Percentiles rank a stretch among this genome's conserved stretches.
These are phyloP conservation scores for Aethina tumida DNA, from an alignment of 1,140 invertebrate species.

Conservation along the genomic window DNA sequence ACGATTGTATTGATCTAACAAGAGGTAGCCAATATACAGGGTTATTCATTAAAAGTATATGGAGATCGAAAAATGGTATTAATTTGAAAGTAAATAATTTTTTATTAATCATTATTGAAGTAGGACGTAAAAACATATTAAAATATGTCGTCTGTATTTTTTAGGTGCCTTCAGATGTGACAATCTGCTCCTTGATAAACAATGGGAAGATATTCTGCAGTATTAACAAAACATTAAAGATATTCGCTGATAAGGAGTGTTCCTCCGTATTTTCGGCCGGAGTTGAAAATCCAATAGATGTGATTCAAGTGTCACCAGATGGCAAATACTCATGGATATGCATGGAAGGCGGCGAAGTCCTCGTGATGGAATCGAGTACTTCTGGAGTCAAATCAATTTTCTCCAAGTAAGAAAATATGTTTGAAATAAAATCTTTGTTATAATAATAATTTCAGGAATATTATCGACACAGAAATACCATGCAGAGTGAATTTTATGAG, in stretches of 20 bases:
- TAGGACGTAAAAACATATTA: too few species aligned
- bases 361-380: constrained; percentile 5
- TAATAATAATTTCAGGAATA: constrained; percentile 2
- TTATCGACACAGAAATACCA: background rate
- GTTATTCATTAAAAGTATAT: too few species aligned
- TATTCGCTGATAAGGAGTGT: constrained; percentile 17
- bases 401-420: background rate
- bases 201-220: constrained; percentile 12
- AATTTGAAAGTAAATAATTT: too few species aligned
- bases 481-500: background rate
- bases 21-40: too few species aligned
- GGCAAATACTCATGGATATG: constrained; percentile 12
- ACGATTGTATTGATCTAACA: too few species aligned
- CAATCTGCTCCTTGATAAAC: constrained; percentile 9
- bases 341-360: constrained; percentile 13
- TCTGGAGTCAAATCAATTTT: background rate
- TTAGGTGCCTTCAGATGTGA: constrained; percentile 5
- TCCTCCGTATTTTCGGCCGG: constrained; percentile 12
- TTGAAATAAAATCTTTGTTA: background rate
- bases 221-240: constrained; percentile 10
- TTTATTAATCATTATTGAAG: too few species aligned
- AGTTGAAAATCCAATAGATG: constrained; percentile 13
- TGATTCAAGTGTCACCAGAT: constrained; percentile 9
- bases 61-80: too few species aligned
- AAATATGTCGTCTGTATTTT: too few species aligned